Conservation (phyloP, 2,113 vertebrate species). For the Tyrannus savana region DNA sequence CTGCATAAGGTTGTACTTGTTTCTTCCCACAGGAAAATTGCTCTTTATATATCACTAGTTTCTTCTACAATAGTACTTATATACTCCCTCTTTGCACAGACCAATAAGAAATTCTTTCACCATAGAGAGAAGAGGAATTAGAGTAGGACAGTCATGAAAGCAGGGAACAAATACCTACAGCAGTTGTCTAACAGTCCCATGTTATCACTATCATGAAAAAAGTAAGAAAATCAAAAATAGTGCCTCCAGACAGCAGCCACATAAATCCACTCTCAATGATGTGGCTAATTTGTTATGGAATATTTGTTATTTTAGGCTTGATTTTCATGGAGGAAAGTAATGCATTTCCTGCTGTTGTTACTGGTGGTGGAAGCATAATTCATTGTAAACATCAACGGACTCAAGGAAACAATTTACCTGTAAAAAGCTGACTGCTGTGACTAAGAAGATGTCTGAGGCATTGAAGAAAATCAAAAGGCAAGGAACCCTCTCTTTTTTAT, state of each 20-base stretch:
- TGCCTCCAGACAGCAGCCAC: not conserved
- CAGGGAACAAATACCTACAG: not conserved
- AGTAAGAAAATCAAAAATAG: not conserved
- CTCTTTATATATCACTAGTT: not conserved
- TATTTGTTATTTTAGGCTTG: not conserved
- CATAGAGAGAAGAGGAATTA: not conserved
- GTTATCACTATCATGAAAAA: not conserved
- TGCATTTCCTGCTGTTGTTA: not conserved
- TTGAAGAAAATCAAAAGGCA: not conserved
- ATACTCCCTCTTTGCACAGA: not conserved
- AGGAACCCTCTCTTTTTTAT: rapidly evolving
- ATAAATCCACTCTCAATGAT: not conserved
- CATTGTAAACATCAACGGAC: not conserved
- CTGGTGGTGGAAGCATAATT: not conserved
- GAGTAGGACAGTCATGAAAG: not conserved
- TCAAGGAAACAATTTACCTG: not conserved
- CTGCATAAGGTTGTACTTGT: not conserved
- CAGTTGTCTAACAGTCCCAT: not conserved
- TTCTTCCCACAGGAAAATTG: not conserved
- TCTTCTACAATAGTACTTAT: not conserved
- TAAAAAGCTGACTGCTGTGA: not conserved
- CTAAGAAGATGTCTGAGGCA: not conserved
- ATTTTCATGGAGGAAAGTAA: not conserved
- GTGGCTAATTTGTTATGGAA: not conserved
- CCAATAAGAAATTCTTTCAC: not conserved